Percentiles rank a stretch among this genome's conserved stretches.
These are phyloP conservation scores for Parauchenoglanis ngamensis DNA, from an alignment of 2,797 vertebrate species.

Conservation along the genomic window DNA sequence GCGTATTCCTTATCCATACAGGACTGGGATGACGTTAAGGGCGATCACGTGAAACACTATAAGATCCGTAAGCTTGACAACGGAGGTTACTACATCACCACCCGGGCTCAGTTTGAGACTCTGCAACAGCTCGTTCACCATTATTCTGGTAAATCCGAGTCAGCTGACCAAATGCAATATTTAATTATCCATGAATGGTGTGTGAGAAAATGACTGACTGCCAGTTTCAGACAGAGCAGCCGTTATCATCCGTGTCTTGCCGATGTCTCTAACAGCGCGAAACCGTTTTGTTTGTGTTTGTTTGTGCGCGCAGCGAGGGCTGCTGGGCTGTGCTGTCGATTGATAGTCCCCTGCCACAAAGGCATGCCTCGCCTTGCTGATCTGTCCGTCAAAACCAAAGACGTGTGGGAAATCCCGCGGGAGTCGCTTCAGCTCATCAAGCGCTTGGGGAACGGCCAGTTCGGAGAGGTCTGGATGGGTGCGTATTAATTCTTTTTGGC, in stretches of 20 bases:
- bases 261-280: neutral
- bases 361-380: constrained; percentile 99
- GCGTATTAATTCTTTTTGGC: constrained; percentile 65
- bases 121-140: constrained; percentile 98
- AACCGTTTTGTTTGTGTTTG: neutral
- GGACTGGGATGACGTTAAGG: constrained; percentile 98
- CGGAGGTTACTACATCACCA: constrained; percentile 98
- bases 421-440: constrained; percentile 99
- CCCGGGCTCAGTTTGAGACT: constrained; percentile 97
- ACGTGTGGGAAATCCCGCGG: constrained; percentile 99
- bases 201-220: neutral
- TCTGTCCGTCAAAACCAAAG: constrained; percentile 99
- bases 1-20: constrained; percentile 98
- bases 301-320: constrained; percentile 65
- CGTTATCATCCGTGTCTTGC: neutral
- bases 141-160: constrained; percentile 87
- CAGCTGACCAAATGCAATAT: neutral
- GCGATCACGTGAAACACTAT: constrained; percentile 98
- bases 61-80: constrained; percentile 99
- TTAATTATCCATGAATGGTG: neutral
- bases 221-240: constrained; percentile 8
- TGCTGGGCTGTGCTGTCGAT: constrained; percentile 95
- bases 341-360: constrained; percentile 98
- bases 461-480: constrained; percentile 99
- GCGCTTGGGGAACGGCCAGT: constrained; percentile 98